Evolutionary conservation across 2,888 invertebrate species (phyloP).

Genomic region (Petrolisthes cinctipes): DNA sequence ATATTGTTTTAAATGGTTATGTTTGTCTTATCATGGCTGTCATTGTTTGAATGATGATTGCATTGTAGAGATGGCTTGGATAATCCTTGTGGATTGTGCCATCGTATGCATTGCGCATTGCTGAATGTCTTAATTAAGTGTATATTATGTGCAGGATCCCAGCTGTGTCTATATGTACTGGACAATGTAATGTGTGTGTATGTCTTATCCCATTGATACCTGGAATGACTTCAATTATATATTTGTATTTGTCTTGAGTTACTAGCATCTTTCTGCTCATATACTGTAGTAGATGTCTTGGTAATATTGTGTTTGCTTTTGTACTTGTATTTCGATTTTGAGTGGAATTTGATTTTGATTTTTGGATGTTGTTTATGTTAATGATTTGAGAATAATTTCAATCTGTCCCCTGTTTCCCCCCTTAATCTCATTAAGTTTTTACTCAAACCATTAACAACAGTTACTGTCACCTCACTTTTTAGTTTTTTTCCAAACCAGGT

Average conservation of each 20-base stretch:
- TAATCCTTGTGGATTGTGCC: conserved; percentile 17
- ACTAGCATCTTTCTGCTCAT: conserved; percentile 8
- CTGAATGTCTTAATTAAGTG: conserved; percentile 25
- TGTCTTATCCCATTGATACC: not conserved
- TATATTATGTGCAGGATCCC: conserved; percentile 6
- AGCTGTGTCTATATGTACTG: conserved; percentile 31
- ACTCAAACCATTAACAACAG: conserved; percentile 24
- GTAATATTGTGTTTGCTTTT: conserved; percentile 30
- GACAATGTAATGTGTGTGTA: conserved; percentile 16
- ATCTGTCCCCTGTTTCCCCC: conserved; percentile 27
- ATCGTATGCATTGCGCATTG: conserved; percentile 29
- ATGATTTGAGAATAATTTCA: conserved; percentile 28
- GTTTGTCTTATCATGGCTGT: conserved; percentile 29
- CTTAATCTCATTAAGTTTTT: conserved; percentile 39
- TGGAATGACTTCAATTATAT: conserved; percentile 20
- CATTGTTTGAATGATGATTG: conserved; percentile 39
- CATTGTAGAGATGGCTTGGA: conserved; percentile 27
- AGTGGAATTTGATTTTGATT: conserved; percentile 24
- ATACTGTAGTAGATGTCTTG: conserved; percentile 35
- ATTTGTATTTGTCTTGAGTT: not conserved
- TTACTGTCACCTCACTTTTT: conserved; percentile 31
- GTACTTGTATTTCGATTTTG: conserved; percentile 29
- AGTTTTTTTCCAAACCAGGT: not conserved
- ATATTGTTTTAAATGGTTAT: not conserved
- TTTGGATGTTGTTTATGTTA: conserved; percentile 28